Conservation (phyloP, 2,113 vertebrate genomes). For the Pomatostomus ruficeps region DNA sequence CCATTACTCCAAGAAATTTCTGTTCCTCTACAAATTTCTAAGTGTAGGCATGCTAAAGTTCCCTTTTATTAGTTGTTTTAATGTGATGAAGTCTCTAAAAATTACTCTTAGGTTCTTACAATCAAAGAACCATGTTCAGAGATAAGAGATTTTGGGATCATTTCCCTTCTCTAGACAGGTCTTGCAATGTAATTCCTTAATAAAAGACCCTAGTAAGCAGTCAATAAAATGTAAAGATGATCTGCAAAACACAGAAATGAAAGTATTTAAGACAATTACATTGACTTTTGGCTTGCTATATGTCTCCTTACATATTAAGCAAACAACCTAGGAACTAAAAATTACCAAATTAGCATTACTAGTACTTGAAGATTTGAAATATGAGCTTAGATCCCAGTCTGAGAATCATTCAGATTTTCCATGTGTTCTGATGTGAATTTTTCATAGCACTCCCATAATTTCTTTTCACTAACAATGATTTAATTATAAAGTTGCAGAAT, state of each 20-base stretch:
- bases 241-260: background rate
- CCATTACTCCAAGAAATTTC: background rate
- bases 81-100: background rate
- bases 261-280: background rate
- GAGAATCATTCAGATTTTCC: background rate
- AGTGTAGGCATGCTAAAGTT: background rate
- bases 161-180: background rate
- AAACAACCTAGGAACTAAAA: background rate
- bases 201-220: background rate
- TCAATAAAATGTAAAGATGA: background rate
- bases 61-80: background rate
- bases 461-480: background rate
- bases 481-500: background rate
- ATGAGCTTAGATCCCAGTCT: background rate
- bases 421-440: background rate
- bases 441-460: background rate
- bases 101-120: background rate
- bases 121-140: background rate
- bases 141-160: background rate
- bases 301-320: background rate
- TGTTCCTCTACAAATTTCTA: background rate
- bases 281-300: background rate
- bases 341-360: background rate
- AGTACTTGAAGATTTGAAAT: background rate
- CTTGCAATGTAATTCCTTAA: background rate